A percentile compares a stretch with the other conserved stretches of the same genome.
Conservation (phyloP, 2,888 invertebrate genomes). For the Brachycybe producta region DNA sequence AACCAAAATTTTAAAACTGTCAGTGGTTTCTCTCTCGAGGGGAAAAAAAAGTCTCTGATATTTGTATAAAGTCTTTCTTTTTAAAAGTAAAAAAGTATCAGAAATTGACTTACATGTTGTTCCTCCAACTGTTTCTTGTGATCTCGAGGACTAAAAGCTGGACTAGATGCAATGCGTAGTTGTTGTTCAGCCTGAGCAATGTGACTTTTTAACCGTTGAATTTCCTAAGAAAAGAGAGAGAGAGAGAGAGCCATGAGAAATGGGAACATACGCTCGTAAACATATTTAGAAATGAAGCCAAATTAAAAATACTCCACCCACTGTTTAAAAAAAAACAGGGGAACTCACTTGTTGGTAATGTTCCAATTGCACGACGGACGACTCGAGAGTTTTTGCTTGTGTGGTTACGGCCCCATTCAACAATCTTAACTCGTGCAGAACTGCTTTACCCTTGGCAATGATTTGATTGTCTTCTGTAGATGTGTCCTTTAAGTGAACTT, state of each 20-base stretch:
- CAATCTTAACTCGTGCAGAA: slow-evolving; percentile 54
- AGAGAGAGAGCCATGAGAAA: not conserved
- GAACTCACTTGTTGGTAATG: slow-evolving; percentile 55
- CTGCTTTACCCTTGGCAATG: slow-evolving; percentile 53
- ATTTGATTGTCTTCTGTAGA: slow-evolving; percentile 59
- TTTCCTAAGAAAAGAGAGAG: slow-evolving; percentile 44
- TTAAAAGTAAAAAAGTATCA: too few species aligned
- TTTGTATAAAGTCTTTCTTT: too few species aligned
- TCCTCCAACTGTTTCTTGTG: slow-evolving; percentile 65
- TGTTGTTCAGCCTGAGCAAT: slow-evolving; percentile 78
- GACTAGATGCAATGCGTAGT: slow-evolving; percentile 61
- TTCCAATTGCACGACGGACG: slow-evolving; percentile 71
- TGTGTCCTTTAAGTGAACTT: slow-evolving; percentile 40
- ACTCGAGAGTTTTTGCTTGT: slow-evolving; percentile 53
- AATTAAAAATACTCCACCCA: not conserved
- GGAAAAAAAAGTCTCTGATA: too few species aligned
- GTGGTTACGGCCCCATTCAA: slow-evolving; percentile 47
- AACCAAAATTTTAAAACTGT: too few species aligned
- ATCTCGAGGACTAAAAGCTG: slow-evolving; percentile 68
- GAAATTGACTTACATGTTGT: slow-evolving; percentile 86
- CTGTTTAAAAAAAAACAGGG: not conserved
- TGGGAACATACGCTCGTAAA: not conserved
- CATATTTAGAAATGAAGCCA: not conserved
- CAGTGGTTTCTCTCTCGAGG: not conserved
- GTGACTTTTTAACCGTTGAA: slow-evolving; percentile 67